phyloP scores from a whole-genome alignment of 2,888 invertebrate genomes.

The Pachymerium ferrugineum region DNA sequence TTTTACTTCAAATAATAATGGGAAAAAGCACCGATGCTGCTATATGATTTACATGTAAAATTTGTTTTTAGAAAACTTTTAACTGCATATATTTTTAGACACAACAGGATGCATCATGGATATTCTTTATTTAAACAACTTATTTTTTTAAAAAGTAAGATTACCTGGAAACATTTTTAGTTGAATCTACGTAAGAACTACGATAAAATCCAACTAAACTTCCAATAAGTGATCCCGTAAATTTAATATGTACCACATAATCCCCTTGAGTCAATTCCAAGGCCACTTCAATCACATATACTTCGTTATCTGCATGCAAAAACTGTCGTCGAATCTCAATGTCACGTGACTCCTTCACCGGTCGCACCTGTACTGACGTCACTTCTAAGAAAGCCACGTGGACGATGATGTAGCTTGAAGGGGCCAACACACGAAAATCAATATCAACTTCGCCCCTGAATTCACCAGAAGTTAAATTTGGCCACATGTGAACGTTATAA shows the following conservation, averaged over 20 bases:
- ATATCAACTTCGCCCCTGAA: conserved; percentile 56
- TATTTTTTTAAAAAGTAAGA: no score
- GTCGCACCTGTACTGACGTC: conserved; percentile 36
- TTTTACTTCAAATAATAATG: no score
- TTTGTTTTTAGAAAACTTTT: no score
- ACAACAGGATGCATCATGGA: no score
- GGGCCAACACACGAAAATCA: conserved; percentile 43
- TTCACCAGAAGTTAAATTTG: conserved; percentile 56
- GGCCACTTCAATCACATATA: not conserved
- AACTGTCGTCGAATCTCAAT: not conserved
- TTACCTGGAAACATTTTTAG: conserved; percentile 30
- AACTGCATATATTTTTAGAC: no score
- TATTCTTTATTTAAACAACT: no score
- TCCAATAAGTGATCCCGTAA: conserved; percentile 59
- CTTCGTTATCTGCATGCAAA: not conserved
- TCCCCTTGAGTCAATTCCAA: conserved; percentile 43
- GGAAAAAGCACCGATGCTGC: no score
- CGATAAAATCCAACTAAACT: conserved; percentile 69
- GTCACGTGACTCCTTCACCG: not conserved
- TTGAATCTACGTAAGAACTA: conserved; percentile 54
- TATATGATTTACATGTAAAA: no score
- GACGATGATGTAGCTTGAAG: conserved; percentile 50
- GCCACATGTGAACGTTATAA: conserved; percentile 64
- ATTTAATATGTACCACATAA: conserved; percentile 57
- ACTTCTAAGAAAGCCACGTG: conserved; percentile 60